Percentiles rank a stretch among this genome's conserved stretches.
Evolutionary conservation across 2,888 invertebrate genomes (phyloP).

Genomic region (Leucophenga maculata): DNA sequence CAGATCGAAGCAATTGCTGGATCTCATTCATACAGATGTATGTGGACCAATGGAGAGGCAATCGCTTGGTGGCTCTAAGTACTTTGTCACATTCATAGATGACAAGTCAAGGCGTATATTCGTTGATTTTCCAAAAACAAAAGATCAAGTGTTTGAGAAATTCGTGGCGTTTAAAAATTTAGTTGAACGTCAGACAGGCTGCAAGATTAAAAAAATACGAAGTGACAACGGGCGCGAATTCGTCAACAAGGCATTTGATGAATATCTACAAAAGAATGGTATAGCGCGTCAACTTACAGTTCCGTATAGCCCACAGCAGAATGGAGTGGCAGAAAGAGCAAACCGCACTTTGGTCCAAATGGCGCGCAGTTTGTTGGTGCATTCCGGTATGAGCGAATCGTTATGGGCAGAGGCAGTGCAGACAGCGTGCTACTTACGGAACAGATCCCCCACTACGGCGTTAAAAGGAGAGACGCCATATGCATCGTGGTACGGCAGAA

Average conservation of each 20-base stretch:
- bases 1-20: too few species aligned
- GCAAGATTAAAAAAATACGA: slow-evolving; percentile 32
- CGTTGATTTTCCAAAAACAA: slow-evolving; percentile 31
- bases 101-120: too few species aligned
- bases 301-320: slow-evolving; percentile 37
- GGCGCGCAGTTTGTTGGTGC: slow-evolving; percentile 29
- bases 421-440: too few species aligned
- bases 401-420: too few species aligned
- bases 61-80: too few species aligned
- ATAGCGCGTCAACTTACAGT: slow-evolving; percentile 33
- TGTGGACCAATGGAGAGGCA: too few species aligned
- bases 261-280: slow-evolving; percentile 27
- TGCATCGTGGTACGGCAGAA: slow-evolving; percentile 22
- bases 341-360: slow-evolving; percentile 37
- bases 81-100: too few species aligned
- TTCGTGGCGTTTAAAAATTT: slow-evolving; percentile 34
- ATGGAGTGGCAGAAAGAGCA: slow-evolving; percentile 35
- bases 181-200: slow-evolving; percentile 31
- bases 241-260: slow-evolving; percentile 28
- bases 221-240: slow-evolving; percentile 37
- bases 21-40: too few species aligned
- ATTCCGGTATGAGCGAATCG: too few species aligned
- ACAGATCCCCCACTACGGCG: too few species aligned
- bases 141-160: slow-evolving; percentile 33
- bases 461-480: slow-evolving; percentile 28